phyloP scores from a whole-genome alignment of 2,113 vertebrate genomes.

The Diglossa brunneiventris region DNA sequence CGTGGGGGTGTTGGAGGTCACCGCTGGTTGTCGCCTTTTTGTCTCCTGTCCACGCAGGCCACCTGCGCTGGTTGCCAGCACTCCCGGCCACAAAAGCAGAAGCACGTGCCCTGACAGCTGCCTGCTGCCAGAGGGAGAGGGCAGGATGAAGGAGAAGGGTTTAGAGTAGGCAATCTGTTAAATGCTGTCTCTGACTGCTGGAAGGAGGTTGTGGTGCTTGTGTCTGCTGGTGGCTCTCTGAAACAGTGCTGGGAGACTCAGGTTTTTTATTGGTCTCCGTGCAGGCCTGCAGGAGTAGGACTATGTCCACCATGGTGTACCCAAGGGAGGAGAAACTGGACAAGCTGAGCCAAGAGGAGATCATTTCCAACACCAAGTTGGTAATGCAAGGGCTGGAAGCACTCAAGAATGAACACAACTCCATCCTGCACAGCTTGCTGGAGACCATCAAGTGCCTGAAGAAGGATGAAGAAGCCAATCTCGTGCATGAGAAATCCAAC shows the following conservation, averaged over 20 bases:
- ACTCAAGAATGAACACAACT: constrained; percentile 96
- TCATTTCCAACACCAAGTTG: constrained; percentile 94
- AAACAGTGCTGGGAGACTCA: background rate
- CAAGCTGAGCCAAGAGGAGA: constrained; percentile 96
- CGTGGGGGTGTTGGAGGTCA: constrained; percentile 20
- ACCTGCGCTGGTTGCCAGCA: background rate
- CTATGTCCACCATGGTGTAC: constrained; percentile 91
- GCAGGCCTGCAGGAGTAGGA: constrained; percentile 48
- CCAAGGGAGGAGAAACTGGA: constrained; percentile 91
- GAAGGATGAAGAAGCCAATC: constrained; percentile 95
- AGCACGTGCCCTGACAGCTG: background rate
- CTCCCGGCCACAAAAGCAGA: background rate
- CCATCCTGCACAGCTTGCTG: constrained; percentile 94
- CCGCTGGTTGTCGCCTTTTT: background rate
- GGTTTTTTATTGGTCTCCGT: background rate
- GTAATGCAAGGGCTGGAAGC: constrained; percentile 98
- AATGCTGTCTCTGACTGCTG: background rate
- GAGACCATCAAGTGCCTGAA: constrained; percentile 98
- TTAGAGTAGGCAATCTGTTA: background rate
- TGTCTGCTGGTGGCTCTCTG: background rate
- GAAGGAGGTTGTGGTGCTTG: background rate
- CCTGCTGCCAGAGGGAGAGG: background rate
- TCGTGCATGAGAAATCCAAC: constrained; percentile 96
- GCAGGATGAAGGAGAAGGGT: background rate
- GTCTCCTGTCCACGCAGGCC: background rate